Base-by-base conservation (phyloP, 2,888 invertebrate species). In the Boloria selene region DNA sequence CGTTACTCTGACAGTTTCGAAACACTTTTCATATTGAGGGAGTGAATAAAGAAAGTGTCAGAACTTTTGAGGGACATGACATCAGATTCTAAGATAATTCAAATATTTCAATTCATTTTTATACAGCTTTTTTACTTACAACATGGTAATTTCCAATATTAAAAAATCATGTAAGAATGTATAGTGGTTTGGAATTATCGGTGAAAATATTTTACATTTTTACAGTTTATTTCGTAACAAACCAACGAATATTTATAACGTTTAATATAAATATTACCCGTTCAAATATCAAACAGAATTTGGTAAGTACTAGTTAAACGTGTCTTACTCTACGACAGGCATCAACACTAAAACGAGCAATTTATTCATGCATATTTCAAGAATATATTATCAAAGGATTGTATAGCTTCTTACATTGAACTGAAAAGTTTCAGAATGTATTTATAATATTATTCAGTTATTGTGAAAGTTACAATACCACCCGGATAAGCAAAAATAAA, bases 1-100 rank as follows among this genome's bases (percentile, higher is more conserved):
- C 77, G 75, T 76, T 75, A 73, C 74, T 72, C 76, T 75, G 79
- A 76, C 77, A 78, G 73, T 75, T 72, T 72, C 65, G 64, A 75
- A 75, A 65, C 64, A 63, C 64, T 54, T 60, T 64, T 69, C 69
- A 68, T 68, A 72, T 62, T 67, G 59, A 53, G 44, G 67, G 68
- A 62, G 51, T 50, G 31, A 60, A 60, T 50, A 51, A 60, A 50
- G 50, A 60, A 38, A 60, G 10, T 17, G 26, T 51, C 31, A 51
- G 38, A 60, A 18, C 49, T 60, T 50, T 60, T 50, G 60, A 50
- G 49, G 18, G 44, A 22, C 18, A 45, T n/a, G 55, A 56, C 22
- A 56, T 45, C n/a, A 22, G 55, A 56, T 56, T 4, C 22, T 22
- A 5, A 44, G 44, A 55, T 55, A 44, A 55, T 55, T 18, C 22